Base-by-base conservation (phyloP, 2,113 vertebrate species). In the Ciconia maguari region DNA sequence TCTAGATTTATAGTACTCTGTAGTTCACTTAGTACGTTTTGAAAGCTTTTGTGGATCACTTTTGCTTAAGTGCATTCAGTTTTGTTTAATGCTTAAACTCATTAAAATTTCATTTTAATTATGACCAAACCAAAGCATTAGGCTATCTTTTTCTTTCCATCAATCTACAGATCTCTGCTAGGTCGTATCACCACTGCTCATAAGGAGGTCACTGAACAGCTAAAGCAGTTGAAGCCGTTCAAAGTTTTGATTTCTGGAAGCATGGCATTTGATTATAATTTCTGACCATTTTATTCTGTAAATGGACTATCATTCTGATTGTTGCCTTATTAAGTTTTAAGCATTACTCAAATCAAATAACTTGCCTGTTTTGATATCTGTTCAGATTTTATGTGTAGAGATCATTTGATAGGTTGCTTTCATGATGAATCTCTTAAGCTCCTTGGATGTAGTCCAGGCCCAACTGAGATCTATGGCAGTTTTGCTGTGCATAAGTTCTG, bases 51-150 rank as follows among this genome's bases (percentile, higher is more conserved):
- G 72, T 1, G 2, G 61, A 70, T 84, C 16, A 34, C 74, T 93
- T 95, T 87, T 89, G 36, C 68, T 76, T 90, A 87, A 93, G 64
- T 78, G 52, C 42, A 71, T 94, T 93, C 70, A 26, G 34, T 85
- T 93, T 83, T 93, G 52, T 83, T 93, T 95, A 93, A 93, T 90
- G 78, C 34, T 95, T 84, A 90, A 93, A 69, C 21, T 76, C 65
- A 78, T 96, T 89, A 82, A 95, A 89, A 83, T 66, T 83, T 96
- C 36, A 71, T 90, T 96, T 89, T 94, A 84, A 89, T 94, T 87
- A 87, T 30, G 57, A 91, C 65, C 76, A 89, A 74, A 57, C 54
- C 66, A 89, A 90, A 82, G n/a, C 69, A 90, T 75, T 58, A 87
- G 42, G 18, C 44, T 89, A 34, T 87, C 74, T 84, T 96, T 66